These are phyloP conservation scores for Homarus americanus DNA, from an alignment of 1,140 invertebrate genomes.

Conservation along the genomic window DNA sequence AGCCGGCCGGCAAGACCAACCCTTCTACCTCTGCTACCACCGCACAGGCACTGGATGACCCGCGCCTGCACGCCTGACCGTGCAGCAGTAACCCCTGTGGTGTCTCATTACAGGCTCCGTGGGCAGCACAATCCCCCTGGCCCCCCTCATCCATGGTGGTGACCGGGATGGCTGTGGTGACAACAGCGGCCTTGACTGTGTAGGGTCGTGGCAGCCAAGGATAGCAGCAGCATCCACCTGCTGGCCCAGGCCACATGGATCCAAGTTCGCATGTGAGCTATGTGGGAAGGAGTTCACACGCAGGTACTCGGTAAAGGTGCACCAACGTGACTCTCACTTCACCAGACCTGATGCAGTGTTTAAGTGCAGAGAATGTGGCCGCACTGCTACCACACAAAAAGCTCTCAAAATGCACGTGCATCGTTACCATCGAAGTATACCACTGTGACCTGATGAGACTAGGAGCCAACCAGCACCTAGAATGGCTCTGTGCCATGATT, in stretches of 20 bases:
- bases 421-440: slow-evolving; percentile 61
- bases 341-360: slow-evolving; percentile 59
- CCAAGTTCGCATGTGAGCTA: slow-evolving; percentile 44
- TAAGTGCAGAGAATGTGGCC: slow-evolving; percentile 44
- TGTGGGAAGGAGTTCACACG: slow-evolving; percentile 65
- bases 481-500: slow-evolving; percentile 8
- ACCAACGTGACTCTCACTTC: slow-evolving; percentile 64
- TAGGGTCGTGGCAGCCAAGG: slow-evolving; percentile 33
- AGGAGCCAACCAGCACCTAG: slow-evolving; percentile 9
- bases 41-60: slow-evolving; percentile 50
- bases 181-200: slow-evolving; percentile 38
- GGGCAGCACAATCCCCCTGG: slow-evolving; percentile 32
- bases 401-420: slow-evolving; percentile 63
- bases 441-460: slow-evolving; percentile 23
- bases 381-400: slow-evolving; percentile 64
- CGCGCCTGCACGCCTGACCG: slow-evolving; percentile 71
- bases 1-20: slow-evolving; percentile 39
- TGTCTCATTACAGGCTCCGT: slow-evolving; percentile 62
- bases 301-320: slow-evolving; percentile 64
- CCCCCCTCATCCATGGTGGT: slow-evolving; percentile 16
- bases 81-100: slow-evolving; percentile 67
- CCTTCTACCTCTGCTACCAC: slow-evolving; percentile 48
- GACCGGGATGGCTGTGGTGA: slow-evolving; percentile 19
- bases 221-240: slow-evolving; percentile 15
- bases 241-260: slow-evolving; percentile 40